phyloP scores from a whole-genome alignment of 53 echinoderm and acorn worm species.

The Temnopleurus reevesii region DNA sequence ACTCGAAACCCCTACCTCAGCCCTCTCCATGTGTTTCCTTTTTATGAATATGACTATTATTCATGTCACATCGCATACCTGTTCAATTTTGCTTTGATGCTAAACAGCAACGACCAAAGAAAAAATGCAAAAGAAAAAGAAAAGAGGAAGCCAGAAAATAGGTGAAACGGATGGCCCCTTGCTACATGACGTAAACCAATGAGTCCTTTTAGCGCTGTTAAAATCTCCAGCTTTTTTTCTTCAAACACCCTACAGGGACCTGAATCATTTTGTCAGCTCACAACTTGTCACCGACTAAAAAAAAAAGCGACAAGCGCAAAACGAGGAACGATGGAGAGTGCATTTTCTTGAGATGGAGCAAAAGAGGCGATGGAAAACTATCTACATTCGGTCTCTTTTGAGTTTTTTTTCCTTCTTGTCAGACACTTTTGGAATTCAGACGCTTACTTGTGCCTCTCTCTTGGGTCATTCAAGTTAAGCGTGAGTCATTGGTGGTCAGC shows the following conservation, averaged over 20 bases:
- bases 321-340: neutral
- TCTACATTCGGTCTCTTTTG: constrained; percentile 19
- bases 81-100: neutral
- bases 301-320: neutral
- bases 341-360: neutral
- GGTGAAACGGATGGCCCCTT: neutral
- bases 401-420: constrained; percentile 14
- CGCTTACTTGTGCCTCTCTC: constrained; percentile 10
- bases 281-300: neutral
- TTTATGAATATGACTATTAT: neutral
- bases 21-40: too few relatives aligned
- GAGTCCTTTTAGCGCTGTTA: constrained; percentile 28
- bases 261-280: constrained; percentile 47
- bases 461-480: constrained; percentile 33
- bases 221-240: neutral
- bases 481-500: constrained; percentile 50
- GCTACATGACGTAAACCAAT: neutral
- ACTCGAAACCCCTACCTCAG: too few relatives aligned
- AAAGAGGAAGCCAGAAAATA: too few relatives aligned
- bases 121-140: neutral
- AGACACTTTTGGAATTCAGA: constrained; percentile 11
- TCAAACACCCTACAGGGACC: neutral
- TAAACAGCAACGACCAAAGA: neutral
- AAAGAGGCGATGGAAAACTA: constrained; percentile 5
- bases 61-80: neutral